phyloP scores from a whole-genome alignment of 1,140 invertebrate species.

The Cydia splendana region DNA sequence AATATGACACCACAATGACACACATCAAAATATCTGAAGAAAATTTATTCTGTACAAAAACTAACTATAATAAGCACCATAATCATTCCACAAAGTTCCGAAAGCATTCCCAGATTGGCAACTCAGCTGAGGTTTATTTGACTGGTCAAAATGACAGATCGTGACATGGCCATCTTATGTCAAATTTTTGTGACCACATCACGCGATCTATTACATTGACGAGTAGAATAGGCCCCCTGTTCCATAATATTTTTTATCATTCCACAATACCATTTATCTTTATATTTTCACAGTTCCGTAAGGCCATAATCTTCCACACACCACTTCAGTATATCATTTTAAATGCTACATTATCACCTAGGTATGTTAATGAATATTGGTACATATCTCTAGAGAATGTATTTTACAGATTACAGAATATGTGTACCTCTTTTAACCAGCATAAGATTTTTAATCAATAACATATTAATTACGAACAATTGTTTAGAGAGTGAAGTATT shows the following conservation, averaged over 20 bases:
- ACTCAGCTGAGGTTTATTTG: constrained; percentile 35
- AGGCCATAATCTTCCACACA: constrained; percentile 43
- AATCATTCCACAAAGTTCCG: constrained; percentile 62
- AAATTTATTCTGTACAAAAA: constrained; percentile 77
- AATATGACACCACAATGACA: constrained; percentile 48
- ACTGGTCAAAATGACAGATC: not conserved
- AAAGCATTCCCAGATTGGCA: constrained; percentile 52
- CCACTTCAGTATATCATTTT: constrained; percentile 38
- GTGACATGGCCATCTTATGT: not conserved
- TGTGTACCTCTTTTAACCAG: constrained; percentile 75
- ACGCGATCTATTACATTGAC: not conserved
- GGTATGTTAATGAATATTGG: constrained; percentile 33
- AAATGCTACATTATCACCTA: constrained; percentile 36
- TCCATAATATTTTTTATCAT: constrained; percentile 19
- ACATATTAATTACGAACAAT: constrained; percentile 38
- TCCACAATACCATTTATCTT: constrained; percentile 37
- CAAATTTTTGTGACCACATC: not conserved
- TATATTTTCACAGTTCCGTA: constrained; percentile 43
- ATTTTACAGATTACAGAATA: constrained; percentile 69
- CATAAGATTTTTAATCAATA: constrained; percentile 54
- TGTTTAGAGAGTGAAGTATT: constrained; percentile 34
- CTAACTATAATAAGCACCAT: constrained; percentile 78
- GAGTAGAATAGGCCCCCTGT: not conserved
- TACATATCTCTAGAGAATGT: constrained; percentile 40
- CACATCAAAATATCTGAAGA: constrained; percentile 67